These are phyloP conservation scores for Dioctria rufipes DNA, from an alignment of 2,888 invertebrate species.

Conservation along the genomic window DNA sequence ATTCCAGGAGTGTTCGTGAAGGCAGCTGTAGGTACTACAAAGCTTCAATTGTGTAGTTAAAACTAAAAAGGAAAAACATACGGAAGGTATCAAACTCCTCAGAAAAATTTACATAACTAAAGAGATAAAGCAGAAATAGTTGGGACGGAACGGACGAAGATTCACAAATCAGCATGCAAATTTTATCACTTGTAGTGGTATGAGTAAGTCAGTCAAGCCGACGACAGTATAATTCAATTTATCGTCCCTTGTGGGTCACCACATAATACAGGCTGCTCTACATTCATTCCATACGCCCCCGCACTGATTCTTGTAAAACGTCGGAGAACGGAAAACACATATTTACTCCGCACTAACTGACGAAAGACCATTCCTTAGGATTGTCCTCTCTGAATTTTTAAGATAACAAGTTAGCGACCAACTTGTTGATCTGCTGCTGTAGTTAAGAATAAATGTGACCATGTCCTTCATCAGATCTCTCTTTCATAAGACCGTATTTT, in stretches of 20 bases:
- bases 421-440: too few relatives aligned
- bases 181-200: background rate
- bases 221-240: background rate
- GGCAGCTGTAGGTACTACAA: too few relatives aligned
- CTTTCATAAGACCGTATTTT: too few relatives aligned
- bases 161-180: background rate
- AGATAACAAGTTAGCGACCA: too few relatives aligned
- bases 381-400: too few relatives aligned
- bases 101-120: background rate
- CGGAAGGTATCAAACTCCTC: background rate
- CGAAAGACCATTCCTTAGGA: too few relatives aligned
- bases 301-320: background rate
- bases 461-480: too few relatives aligned
- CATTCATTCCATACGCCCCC: too few relatives aligned
- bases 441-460: too few relatives aligned
- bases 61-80: background rate
- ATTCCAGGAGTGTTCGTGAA: background rate
- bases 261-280: background rate
- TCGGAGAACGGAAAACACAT: background rate
- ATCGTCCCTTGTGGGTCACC: background rate
- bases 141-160: background rate
- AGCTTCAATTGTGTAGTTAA: background rate
- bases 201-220: background rate
- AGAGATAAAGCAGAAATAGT: too few relatives aligned
- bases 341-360: too few relatives aligned